These are phyloP conservation scores for Chlorospingus semifuscus DNA, from an alignment of 2,797 vertebrate species.

Conservation along the genomic window DNA sequence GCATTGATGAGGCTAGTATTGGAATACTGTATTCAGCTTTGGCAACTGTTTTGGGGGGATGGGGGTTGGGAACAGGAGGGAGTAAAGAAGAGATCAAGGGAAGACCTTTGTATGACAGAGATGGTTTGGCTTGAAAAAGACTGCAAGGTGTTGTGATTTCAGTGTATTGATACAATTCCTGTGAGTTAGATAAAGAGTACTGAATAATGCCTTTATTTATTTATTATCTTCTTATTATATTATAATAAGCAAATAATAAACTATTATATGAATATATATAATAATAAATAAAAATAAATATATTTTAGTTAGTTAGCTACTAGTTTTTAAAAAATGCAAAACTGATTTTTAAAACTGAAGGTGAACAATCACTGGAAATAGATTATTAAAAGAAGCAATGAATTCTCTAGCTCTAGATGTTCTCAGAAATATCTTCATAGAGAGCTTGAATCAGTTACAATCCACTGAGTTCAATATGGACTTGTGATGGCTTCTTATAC, in stretches of 20 bases:
- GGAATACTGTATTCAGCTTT: background rate
- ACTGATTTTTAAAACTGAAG: background rate
- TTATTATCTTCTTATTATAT: background rate
- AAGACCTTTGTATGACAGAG: background rate
- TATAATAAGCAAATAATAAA: background rate
- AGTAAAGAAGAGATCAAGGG: background rate
- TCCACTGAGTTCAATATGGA: background rate
- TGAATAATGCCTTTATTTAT: background rate
- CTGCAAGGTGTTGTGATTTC: background rate
- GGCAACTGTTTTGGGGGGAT: fast-evolving
- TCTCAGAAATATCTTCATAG: background rate
- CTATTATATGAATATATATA: background rate
- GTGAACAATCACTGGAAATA: background rate
- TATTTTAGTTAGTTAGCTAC: background rate
- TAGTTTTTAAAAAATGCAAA: background rate
- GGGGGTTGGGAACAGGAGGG: background rate
- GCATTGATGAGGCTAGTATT: background rate
- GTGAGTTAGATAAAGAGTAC: background rate
- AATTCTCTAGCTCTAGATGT: background rate
- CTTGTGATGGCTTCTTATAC: background rate
- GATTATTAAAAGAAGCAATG: background rate
- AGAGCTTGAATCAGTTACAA: background rate
- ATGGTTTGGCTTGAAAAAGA: background rate
- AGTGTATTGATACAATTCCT: background rate
- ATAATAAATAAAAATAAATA: background rate